phyloP scores from a whole-genome alignment of 2,797 vertebrate species.

The Eulemur albifrons region DNA sequence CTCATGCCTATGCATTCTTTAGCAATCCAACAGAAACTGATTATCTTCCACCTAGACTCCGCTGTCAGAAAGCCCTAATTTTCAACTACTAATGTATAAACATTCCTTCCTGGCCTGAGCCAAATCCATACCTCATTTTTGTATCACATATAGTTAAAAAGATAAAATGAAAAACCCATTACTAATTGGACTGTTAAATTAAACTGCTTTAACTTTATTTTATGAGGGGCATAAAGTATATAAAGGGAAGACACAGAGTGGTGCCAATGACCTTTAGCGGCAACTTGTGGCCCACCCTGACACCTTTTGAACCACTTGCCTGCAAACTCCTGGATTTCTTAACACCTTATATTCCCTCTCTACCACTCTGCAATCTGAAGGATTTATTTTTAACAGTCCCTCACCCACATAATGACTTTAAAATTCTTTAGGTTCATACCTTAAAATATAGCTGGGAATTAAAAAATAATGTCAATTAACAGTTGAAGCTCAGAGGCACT shows the following conservation, averaged over 20 bases:
- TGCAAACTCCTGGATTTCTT: slow-evolving; percentile 81
- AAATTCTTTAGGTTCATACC: slow-evolving; percentile 90
- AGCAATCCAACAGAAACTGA: not conserved
- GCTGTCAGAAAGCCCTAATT: not conserved
- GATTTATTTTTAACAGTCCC: slow-evolving; percentile 87
- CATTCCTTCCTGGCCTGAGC: not conserved
- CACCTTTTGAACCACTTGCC: slow-evolving; percentile 81
- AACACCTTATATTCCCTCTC: slow-evolving; percentile 84
- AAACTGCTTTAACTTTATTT: slow-evolving; percentile 86
- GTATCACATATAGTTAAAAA: slow-evolving; percentile 73
- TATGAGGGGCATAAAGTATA: slow-evolving; percentile 84
- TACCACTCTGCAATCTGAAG: slow-evolving; percentile 85
- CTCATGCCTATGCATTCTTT: not conserved
- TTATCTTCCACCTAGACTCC: not conserved
- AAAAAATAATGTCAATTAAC: slow-evolving; percentile 90
- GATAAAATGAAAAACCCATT: slow-evolving; percentile 83
- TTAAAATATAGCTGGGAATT: slow-evolving; percentile 88
- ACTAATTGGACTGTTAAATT: slow-evolving; percentile 87
- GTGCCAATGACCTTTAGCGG: slow-evolving; percentile 80
- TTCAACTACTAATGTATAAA: slow-evolving; percentile 9
- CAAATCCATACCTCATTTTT: slow-evolving; percentile 73
- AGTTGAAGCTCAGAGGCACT: slow-evolving; percentile 85
- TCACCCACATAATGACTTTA: slow-evolving; percentile 87
- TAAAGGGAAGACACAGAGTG: slow-evolving; percentile 81
- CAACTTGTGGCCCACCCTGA: slow-evolving; percentile 73